Evolutionary conservation across 2,888 invertebrate genomes (phyloP), one percentile per base, ranked within the genome.

Genomic region (Dorcus hopei): DNA sequence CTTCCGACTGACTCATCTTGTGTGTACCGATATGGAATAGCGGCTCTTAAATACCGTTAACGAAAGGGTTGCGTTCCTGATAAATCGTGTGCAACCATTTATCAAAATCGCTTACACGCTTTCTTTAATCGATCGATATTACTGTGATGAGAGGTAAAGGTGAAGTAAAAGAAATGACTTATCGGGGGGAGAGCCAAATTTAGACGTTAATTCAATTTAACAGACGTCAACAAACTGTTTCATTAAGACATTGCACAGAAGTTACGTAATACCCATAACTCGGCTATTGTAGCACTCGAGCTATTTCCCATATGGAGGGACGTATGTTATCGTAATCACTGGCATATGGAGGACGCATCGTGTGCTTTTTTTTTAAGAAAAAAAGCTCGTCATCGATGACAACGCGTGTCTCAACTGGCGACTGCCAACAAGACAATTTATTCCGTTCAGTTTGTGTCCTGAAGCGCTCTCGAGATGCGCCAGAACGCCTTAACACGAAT

Each of bases 281-380:
- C 49, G 38, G 43, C 42, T 3, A 50, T 43, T 49, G 16, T 19
- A 38, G 38, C 19, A 14, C 38, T 54, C 41, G 47, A 57, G 49
- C 57, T 57, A 38, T 57, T 57, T 57, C 45, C 50, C 57, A 57
- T 11, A 52, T 57, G 57, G 45, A 40, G 14, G 23, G n/a, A 45
- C 39, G 45, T 54, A 50, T 58, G 58, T 54, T 58, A 58, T 40
- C 49, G 38, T 40, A 54, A 58, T 58, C 58, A 58, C 9, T 43
- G 9, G 38, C 57, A 57, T 57, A 52, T 57, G 57, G 57, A 38
- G 43, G 26, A 57, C 38, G 9, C 51, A 57, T 33, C 26, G 26
- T 33, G 26, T 19, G 19, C 19, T 19, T 19, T 52, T 57, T 19
- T 19, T 52, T 57, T 45, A 9, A 26, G 23, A 40, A 9, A 39